Base-by-base conservation (phyloP, 1,140 invertebrate genomes). In the Drosophila pandora region DNA sequence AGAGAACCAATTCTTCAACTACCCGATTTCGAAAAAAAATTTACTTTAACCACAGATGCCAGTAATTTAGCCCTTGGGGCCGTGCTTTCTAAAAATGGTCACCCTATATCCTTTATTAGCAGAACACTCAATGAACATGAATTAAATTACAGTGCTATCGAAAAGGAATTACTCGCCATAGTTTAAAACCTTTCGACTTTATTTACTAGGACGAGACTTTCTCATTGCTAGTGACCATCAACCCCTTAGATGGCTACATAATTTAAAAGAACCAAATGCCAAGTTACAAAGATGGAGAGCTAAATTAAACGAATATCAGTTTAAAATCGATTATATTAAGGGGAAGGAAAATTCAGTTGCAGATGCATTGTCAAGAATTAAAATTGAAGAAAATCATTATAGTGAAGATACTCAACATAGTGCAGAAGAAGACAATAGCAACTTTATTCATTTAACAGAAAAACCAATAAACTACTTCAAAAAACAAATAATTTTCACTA, bases 11-110 rank as follows among this genome's bases (percentile, higher is more conserved):
- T 41, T 25, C 39, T 55, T n/a, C 22, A 28, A 56, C n/a, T 45
- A 30, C 53, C 22, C 39, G 41, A 45, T 28, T 43, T 25, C 17
- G 39, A 56, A 56, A 56, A 28, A 43, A 56, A 56, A 56, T 13
- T 43, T 1, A 43, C 25, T 13, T 13, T 25, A 28, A 49, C 47
- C 47, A 56, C 53, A 43, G 12, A 56, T 34, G 22, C 39, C 2
- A 56, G 37, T 39, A 56, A 56, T n/a, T 5, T 39, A 56, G 47
- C 47, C 25, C 25, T 49, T n/a, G 21, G 47, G 54, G 74, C 80
- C 2, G 69, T 49, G 5, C 47, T 28, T 30, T 49, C 47, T 45
- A 2, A 45, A 45, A 45, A 45, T 45, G 13, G 13, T 17, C 13
- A 34, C 6, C 23, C 23, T 25, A 25, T 25, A 25, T 25, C 23